A percentile compares a stretch with the other conserved stretches of the same genome.
These are phyloP conservation scores for Choreutis nemorana DNA, from an alignment of 2,888 invertebrate species.

Conservation along the genomic window DNA sequence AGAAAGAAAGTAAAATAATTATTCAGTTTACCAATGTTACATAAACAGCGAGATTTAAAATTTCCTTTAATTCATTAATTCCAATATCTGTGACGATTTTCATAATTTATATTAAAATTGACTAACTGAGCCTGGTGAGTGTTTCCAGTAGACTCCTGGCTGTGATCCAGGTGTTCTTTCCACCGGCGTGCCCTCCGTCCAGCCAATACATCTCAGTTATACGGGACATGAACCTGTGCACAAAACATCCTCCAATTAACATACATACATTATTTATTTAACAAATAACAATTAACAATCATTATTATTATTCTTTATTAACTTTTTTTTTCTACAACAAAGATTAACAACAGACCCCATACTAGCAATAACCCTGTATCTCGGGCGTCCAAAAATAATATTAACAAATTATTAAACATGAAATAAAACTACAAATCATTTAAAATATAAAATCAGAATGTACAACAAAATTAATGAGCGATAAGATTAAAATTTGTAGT, in stretches of 20 bases:
- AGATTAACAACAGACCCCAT: no score
- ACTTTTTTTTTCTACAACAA: background rate
- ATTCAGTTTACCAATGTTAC: no score
- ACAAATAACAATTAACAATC: background rate
- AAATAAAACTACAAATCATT: no score
- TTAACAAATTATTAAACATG: no score
- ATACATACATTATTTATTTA: background rate
- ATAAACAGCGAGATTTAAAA: no score
- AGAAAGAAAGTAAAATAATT: no score
- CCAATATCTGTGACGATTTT: background rate
- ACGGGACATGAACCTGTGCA: constrained; percentile 63
- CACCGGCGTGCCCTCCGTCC: constrained; percentile 91
- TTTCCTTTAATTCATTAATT: no score
- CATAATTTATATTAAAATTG: background rate
- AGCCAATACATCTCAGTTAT: constrained; percentile 87
- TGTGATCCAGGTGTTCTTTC: constrained; percentile 88
- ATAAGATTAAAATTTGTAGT: no score
- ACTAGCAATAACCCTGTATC: no score
- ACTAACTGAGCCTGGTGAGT: constrained; percentile 73
- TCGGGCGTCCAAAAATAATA: no score
- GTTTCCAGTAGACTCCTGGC: constrained; percentile 76
- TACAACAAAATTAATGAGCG: no score
- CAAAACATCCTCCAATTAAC: background rate
- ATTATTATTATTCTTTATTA: background rate
- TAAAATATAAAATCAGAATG: no score